Evolutionary conservation across 1,140 invertebrate species (phyloP), one percentile per base, ranked within the genome.

Genomic region (Psix sp.): DNA sequence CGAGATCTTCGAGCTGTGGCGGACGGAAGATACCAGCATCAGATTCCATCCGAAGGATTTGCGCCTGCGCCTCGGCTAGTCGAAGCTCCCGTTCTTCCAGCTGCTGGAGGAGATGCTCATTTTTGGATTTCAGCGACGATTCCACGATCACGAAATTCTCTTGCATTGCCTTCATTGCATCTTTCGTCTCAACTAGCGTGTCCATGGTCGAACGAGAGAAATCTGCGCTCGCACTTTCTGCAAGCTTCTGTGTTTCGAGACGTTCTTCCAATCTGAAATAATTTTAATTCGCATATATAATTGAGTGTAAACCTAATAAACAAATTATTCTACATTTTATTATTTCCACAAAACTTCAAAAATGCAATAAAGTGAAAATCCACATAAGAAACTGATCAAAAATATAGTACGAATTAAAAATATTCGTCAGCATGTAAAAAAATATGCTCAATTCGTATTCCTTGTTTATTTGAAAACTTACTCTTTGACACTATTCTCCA

Each of bases 101-200:
- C 10, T 86, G 85, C n/a, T 85, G 46, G 20, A 86, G 59, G 7
- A 87, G 74, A 65, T 82, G 71, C 0, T 86, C 83, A 10, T 81
- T 84, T 51, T 87, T 87, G 0, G 80, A 72, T 39, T 84, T 86
- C 0, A 86, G 65, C 0, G 84, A 85, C 16, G 82, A 77, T 49
- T 91, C 90, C 10, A 88, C 86, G 3, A 87, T 72, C 38, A 88
- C 78, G 71, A 91, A 90, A 77, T 89, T 89, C 67, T 90, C 85
- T 62, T 91, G 90, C 87, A 91, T 88, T 6, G 87, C 82, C 78
- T 88, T 88, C 87, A 91, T 89, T 31, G 88, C 88, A 45, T 89
- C 87, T 66, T 90, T 88, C 0, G 89, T 90, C 31, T 89, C 89
- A 13, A 88, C 82, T 42, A 90, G 78, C 35, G 85, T 85, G 45